A percentile compares a stretch with the other conserved stretches of the same genome.
These are phyloP conservation scores for Epizoanthus rinbou DNA, from an alignment of 92 coral and sea anemone genomes.

Conservation along the genomic window DNA sequence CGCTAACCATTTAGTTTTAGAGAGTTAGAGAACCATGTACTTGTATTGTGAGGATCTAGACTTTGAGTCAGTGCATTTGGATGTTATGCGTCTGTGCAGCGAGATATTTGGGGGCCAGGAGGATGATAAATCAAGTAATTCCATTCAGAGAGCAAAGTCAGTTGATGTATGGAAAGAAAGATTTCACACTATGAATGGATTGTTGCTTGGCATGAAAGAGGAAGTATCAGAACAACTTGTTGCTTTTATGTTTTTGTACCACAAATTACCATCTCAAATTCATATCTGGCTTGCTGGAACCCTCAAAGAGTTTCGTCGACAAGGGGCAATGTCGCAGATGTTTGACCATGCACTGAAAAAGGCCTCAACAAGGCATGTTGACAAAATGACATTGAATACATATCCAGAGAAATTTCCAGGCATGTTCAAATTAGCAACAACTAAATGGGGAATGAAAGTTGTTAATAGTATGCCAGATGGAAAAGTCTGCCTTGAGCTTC, in stretches of 20 bases:
- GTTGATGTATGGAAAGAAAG: constrained; percentile 28
- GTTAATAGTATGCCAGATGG: constrained; percentile 24
- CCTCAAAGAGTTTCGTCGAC: constrained; percentile 4
- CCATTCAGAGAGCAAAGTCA: constrained; percentile 5
- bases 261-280: constrained; percentile 22
- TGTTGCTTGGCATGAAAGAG: constrained; percentile 22
- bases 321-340: constrained; percentile 37
- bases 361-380: neutral
- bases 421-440: constrained; percentile 27
- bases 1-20: no score
- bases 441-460: constrained; percentile 30
- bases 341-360: constrained; percentile 25
- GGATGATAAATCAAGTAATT: neutral
- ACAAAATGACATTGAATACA: constrained; percentile 34
- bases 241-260: constrained; percentile 38
- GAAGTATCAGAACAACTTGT: neutral
- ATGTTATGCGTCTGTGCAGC: constrained; percentile 13
- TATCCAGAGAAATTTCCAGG: constrained; percentile 25
- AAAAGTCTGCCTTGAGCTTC: constrained; percentile 29
- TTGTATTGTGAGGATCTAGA: constrained; percentile 33
- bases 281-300: constrained; percentile 44
- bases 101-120: constrained; percentile 15
- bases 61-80: constrained; percentile 23
- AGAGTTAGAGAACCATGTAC: neutral
- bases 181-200: constrained; percentile 33